Evolutionary conservation across 2,888 invertebrate species (phyloP).

Genomic region (Eristalinus sepulchralis): DNA sequence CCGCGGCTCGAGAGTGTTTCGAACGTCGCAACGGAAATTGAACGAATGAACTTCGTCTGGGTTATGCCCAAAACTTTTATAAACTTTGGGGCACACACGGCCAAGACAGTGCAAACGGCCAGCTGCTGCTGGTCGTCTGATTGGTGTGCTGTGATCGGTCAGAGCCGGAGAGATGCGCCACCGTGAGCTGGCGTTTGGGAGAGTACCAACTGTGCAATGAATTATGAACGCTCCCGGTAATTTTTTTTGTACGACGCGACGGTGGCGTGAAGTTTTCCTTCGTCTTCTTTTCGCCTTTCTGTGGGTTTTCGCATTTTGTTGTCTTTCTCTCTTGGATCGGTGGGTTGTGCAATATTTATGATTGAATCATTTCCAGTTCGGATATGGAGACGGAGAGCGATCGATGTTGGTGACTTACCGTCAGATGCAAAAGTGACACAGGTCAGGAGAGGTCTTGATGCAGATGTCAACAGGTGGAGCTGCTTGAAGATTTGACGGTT

Average conservation of each 20-base stretch:
- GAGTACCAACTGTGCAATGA: not conserved
- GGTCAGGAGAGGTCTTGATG: not conserved
- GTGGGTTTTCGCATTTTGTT: conserved; percentile 27
- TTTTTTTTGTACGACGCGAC: conserved; percentile 22
- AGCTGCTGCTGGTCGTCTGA: conserved; percentile 12
- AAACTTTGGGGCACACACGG: conserved; percentile 33
- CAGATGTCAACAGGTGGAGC: not conserved
- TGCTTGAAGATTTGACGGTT: not conserved
- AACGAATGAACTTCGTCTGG: conserved; percentile 61
- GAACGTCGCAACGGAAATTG: conserved; percentile 58
- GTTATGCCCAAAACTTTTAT: conserved; percentile 62
- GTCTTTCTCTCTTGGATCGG: conserved; percentile 16
- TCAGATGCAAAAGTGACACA: not conserved
- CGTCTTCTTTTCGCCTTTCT: conserved; percentile 9
- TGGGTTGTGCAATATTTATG: conserved; percentile 28
- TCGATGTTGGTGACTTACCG: not conserved
- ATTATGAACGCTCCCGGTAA: conserved; percentile 38
- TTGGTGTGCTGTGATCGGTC: conserved; percentile 16
- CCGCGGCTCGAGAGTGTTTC: conserved; percentile 32
- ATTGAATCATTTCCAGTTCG: conserved; percentile 41
- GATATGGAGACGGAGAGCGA: conserved; percentile 10
- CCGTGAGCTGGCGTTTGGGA: conserved; percentile 15
- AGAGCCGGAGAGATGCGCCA: conserved; percentile 31
- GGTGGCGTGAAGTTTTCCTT: conserved; percentile 7
- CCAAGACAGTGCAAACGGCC: conserved; percentile 22